These are phyloP conservation scores for Scomberomorus guttatus DNA, from an alignment of 2,797 vertebrate species.

Conservation along the genomic window DNA sequence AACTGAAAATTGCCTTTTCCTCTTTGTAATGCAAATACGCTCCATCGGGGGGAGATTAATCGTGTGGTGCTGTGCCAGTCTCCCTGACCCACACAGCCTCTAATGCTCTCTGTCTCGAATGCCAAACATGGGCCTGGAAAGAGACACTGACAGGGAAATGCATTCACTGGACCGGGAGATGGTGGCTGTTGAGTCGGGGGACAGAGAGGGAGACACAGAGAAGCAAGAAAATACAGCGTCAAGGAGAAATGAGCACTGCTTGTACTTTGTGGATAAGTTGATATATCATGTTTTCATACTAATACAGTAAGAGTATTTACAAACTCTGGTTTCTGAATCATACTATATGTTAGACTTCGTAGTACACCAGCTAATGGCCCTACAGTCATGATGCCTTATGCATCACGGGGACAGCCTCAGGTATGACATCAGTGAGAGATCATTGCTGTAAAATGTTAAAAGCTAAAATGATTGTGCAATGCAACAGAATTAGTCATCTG, in stretches of 20 bases:
- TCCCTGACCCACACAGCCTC: slow-evolving; percentile 37
- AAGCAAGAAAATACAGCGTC: not conserved
- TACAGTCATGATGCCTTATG: not conserved
- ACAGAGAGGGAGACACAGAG: not conserved
- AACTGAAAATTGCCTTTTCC: not conserved
- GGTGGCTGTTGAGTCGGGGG: not conserved
- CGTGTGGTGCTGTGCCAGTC: slow-evolving; percentile 30
- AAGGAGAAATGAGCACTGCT: not conserved
- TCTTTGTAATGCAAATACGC: slow-evolving; percentile 22
- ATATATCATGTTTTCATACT: not conserved
- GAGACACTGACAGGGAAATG: slow-evolving; percentile 29
- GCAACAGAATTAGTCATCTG: not conserved
- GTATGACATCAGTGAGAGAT: not conserved
- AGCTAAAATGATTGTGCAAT: not conserved
- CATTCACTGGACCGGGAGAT: slow-evolving; percentile 23
- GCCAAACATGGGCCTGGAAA: slow-evolving; percentile 51
- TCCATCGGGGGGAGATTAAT: slow-evolving; percentile 29
- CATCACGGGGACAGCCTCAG: not conserved
- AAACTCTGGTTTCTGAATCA: not conserved
- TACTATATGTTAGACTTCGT: not conserved
- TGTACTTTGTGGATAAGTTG: not conserved
- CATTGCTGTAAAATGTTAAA: not conserved
- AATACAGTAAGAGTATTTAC: not conserved
- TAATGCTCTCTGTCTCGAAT: slow-evolving; percentile 43
- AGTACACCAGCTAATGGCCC: not conserved